phyloP scores from a whole-genome alignment of 2,797 vertebrate genomes.

The Pelochelys cantorii region DNA sequence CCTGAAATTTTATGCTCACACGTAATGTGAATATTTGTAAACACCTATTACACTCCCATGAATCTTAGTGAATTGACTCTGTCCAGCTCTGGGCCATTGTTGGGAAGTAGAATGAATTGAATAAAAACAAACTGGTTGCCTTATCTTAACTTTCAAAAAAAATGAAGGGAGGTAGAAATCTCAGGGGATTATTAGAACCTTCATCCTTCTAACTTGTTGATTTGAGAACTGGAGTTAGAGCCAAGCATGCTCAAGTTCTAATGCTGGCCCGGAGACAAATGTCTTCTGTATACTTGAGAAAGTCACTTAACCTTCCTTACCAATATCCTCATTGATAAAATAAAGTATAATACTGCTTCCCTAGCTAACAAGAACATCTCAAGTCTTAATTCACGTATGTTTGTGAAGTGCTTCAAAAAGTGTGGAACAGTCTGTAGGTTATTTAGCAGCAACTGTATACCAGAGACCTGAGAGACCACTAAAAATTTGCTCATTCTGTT shows the following conservation, averaged over 20 bases:
- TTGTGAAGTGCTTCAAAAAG: background rate
- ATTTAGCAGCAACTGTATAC: background rate
- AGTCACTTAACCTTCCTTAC: background rate
- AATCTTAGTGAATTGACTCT: background rate
- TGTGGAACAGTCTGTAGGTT: background rate
- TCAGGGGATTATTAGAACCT: background rate
- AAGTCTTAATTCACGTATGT: background rate
- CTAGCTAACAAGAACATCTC: background rate
- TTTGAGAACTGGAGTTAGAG: background rate
- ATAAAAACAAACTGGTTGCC: background rate
- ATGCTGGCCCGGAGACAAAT: background rate
- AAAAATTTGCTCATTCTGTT: background rate
- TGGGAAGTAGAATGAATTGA: no score
- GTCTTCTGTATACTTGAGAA: background rate
- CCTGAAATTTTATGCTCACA: background rate
- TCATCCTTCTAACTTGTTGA: background rate
- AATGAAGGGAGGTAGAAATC: background rate
- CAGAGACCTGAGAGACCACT: rapidly evolving
- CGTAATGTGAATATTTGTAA: background rate
- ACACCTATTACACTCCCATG: background rate
- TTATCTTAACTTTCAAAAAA: background rate
- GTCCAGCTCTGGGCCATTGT: no score
- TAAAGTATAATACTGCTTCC: background rate
- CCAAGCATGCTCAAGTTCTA: background rate
- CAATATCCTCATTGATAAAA: background rate